A percentile compares a stretch with the other conserved stretches of the same genome.
Evolutionary conservation across 2,797 vertebrate species (phyloP).

Genomic region (Platalea minor): DNA sequence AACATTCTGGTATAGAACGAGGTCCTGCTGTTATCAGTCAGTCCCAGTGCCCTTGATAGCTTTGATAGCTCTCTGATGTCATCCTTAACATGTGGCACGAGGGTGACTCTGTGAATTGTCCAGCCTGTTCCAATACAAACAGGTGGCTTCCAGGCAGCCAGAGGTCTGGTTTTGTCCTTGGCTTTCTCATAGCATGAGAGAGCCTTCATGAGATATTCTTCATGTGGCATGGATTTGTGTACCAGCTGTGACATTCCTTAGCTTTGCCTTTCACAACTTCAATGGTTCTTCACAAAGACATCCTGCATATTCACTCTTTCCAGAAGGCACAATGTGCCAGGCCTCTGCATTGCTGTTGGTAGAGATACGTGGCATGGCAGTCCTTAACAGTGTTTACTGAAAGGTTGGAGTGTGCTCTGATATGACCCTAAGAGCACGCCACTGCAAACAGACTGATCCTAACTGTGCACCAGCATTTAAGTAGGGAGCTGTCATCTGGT

Average conservation of each 20-base stretch:
- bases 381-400: background rate
- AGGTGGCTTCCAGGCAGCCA: background rate
- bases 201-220: background rate
- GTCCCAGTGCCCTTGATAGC: background rate
- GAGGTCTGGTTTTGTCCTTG: background rate
- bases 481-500: constrained; percentile 13
- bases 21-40: background rate
- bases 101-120: background rate
- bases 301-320: background rate
- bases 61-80: background rate
- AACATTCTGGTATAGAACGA: background rate
- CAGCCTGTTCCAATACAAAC: background rate
- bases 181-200: background rate
- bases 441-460: background rate
- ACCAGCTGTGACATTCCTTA: background rate
- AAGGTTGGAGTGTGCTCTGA: background rate
- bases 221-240: background rate
- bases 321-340: background rate
- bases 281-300: background rate
- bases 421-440: background rate
- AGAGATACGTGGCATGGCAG: background rate
- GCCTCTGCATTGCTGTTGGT: background rate
- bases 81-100: background rate
- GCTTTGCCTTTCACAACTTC: background rate
- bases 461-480: background rate